Evolutionary conservation across 2,113 vertebrate species (phyloP), one percentile per base, ranked within the genome.

Genomic region (Tragelaphus strepsiceros): DNA sequence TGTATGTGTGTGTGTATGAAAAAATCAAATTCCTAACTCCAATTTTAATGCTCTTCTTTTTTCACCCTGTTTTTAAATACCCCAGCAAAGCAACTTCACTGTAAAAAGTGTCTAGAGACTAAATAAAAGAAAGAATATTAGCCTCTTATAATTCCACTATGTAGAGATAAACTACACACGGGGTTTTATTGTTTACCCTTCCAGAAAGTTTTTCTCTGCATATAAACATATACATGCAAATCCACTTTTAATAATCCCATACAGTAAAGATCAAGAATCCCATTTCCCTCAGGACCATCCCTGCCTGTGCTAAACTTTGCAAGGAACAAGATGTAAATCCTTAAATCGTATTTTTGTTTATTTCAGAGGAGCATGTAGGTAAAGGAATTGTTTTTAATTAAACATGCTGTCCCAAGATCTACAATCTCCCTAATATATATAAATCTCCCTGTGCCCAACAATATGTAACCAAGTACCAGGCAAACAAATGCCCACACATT

Each of bases 311-410:
- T 54, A 59, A 11, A 28, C 71, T 91, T 88, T 80, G 49, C 64
- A 88, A 95, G n/a, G 43, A 95, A 93, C 10, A 89, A 91, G 91
- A 93, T 53, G 28, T 30, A 96, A 95, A 82, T 4, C 1, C n/a
- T 90, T 94, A 88, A 81, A 30, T 90, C 22, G 16, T 24, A 89
- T 86, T 90, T 85, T 88, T 94, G 43, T 80, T 93, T 59, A 80
- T 54, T 86, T 71, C 96, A 82, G 80, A 96, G 90, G 22, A 91
- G 32, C 51, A 64, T 53, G 90, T 7, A 83, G 11, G 51, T 88
- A 95, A 95, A 56, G 39, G 26, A 95, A 87, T 90, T 92, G n/a
- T 43, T 91, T 92, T 95, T 89, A 94, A 91, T 96, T 95, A 95
- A 85, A 59, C 58, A 59, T 78, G 49, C 3, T 92, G 85, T 88